Conservation (phyloP, 2,888 invertebrate species). For the Cantharis rufa region DNA sequence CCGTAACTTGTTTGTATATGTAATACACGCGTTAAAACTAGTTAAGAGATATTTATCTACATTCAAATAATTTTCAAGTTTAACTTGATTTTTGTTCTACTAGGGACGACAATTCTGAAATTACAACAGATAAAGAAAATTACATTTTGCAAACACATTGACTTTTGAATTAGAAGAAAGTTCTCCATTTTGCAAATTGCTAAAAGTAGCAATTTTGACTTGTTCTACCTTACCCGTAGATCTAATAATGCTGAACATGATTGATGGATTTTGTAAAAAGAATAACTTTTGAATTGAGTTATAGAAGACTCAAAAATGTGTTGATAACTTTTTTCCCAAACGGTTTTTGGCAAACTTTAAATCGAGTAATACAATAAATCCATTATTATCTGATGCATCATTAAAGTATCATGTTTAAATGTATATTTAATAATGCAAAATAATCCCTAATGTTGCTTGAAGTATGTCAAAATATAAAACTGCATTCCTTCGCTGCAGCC, state of each 20-base stretch:
- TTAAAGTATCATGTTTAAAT: neutral
- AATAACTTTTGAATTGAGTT: neutral
- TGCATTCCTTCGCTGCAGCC: slow-evolving; percentile 47
- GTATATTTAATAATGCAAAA: slow-evolving; percentile 18
- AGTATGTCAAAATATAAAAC: slow-evolving; percentile 49
- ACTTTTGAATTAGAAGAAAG: neutral
- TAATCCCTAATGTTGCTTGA: slow-evolving; percentile 39
- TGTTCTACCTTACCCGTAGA: neutral
- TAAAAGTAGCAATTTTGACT: neutral
- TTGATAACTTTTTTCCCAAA: neutral
- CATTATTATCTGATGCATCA: neutral
- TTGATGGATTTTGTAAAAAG: neutral
- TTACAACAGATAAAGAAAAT: neutral
- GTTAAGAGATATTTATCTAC: neutral
- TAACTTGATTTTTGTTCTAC: neutral
- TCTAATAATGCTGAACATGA: neutral
- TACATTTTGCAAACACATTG: neutral
- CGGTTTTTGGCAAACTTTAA: neutral
- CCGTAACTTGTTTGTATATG: neutral
- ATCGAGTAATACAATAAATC: neutral
- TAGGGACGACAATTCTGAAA: neutral
- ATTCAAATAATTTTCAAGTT: neutral
- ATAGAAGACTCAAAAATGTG: neutral
- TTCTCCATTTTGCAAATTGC: neutral
- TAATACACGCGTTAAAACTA: neutral